Percentiles rank a stretch among this genome's conserved stretches.
These are phyloP conservation scores for Toxostoma redivivum DNA, from an alignment of 2,113 vertebrate species.

Conservation along the genomic window DNA sequence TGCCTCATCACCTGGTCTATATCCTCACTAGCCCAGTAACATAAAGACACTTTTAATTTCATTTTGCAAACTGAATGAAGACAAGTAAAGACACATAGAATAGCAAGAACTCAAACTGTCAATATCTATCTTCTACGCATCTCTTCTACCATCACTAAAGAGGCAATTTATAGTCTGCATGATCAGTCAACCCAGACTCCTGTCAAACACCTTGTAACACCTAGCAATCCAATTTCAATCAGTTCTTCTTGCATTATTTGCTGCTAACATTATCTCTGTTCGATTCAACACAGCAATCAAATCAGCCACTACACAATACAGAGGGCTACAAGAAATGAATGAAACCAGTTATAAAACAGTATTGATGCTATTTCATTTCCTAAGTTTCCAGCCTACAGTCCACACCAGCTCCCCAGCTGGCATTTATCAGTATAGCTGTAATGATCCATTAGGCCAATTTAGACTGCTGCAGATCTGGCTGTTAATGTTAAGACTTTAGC, in stretches of 20 bases:
- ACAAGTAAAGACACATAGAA: not conserved
- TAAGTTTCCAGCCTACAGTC: not conserved
- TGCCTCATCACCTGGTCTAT: not conserved
- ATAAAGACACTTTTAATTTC: not conserved
- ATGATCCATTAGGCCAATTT: conserved; percentile 28
- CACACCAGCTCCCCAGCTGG: not conserved
- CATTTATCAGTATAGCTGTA: conserved; percentile 25
- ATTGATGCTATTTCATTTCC: not conserved
- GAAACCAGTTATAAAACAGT: not conserved
- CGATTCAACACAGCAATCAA: not conserved
- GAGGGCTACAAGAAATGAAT: not conserved
- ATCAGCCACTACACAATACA: not conserved
- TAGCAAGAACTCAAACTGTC: not conserved
- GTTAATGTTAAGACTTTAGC: not conserved
- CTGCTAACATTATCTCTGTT: not conserved
- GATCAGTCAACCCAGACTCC: not conserved
- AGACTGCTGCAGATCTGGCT: not conserved
- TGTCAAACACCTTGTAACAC: not conserved
- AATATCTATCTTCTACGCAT: not conserved
- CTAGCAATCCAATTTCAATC: not conserved
- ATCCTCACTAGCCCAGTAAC: not conserved
- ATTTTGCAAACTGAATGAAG: not conserved
- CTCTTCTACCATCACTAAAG: not conserved
- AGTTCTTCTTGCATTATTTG: not conserved
- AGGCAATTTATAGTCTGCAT: not conserved